Conservation (phyloP, 2,113 vertebrate genomes). For the Lepisosteus oculatus region DNA sequence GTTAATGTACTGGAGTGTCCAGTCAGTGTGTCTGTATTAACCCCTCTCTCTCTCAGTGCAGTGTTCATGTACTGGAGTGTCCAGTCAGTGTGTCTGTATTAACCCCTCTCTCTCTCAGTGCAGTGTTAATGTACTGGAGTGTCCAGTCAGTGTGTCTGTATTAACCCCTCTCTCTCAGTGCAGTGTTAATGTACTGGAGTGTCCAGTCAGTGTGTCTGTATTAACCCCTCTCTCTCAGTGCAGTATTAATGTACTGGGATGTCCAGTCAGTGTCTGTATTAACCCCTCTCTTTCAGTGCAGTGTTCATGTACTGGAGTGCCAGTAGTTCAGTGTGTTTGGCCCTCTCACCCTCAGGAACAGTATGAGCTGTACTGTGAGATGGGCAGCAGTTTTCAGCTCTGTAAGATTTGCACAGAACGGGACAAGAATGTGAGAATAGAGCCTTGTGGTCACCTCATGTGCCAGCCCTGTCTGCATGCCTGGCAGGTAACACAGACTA, state of each 20-base stretch:
- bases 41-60: not conserved
- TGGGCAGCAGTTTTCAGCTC: slow-evolving; percentile 79
- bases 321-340: not conserved
- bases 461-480: slow-evolving; percentile 69
- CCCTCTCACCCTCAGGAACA: slow-evolving; percentile 65
- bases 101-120: not conserved
- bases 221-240: not conserved
- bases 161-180: too few relatives aligned
- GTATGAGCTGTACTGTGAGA: slow-evolving; percentile 80
- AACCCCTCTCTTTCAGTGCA: too few relatives aligned
- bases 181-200: not conserved
- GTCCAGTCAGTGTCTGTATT: not conserved
- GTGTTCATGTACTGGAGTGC: not conserved
- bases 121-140: not conserved
- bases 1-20: too few relatives aligned
- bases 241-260: not conserved
- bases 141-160: not conserved
- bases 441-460: slow-evolving; percentile 83
- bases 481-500: slow-evolving; percentile 67
- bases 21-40: not conserved
- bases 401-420: slow-evolving; percentile 83
- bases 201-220: not conserved
- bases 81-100: not conserved
- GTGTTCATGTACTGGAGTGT: not conserved
- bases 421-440: slow-evolving; percentile 74